Base-by-base conservation (phyloP, 2,113 vertebrate species). In the Anarrhichthys ocellatus region DNA sequence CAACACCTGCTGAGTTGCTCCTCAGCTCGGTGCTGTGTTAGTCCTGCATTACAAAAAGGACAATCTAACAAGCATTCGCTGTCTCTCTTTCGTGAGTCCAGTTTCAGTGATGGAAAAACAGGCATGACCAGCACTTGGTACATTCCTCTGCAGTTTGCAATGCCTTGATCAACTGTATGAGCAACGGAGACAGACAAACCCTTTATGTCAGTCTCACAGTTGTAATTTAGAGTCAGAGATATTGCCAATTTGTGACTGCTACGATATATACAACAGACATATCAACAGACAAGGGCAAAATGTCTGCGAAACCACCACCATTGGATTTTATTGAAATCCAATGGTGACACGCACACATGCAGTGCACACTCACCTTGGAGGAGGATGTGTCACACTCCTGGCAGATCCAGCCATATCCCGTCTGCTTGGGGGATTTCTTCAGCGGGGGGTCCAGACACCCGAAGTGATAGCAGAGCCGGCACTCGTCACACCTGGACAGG, bases 371-470 rank as follows among this genome's bases (percentile, higher is more conserved):
- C 94, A 99, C 98, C 97, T 98, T 98, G 78, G 98, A 99, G 81
- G 97, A 98, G 2, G 97, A 98, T 61, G 96, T 97, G 93, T 99
- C 98, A 94, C 98, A 99, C 80, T 99, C 98, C 89, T 99, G 97
- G 95, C 98, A 99, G 92, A 99, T 99, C 98, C 98, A 99, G 72
- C 97, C 98, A 78, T 99, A 99, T 69, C 98, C 98, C 8, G 97
- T 98, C 93, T 99, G 98, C 88, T 99, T 99, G 73, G 98, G 98
- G 73, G 98, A 99, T 88, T 99, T 99, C 96, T 98, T 99, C 94
- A 99, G 94, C n/a, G 98, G 98, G 93, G 98, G 98, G 90, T 99
- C 98, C 94, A 99, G 94, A 85, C 98, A 99, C 63, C 98, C 98
- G 63, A 99, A 99, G 94, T 99, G 98, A 93, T 99, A 99, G 93